Evolutionary conservation across 2,113 vertebrate species (phyloP).

Genomic region (Garra rufa): DNA sequence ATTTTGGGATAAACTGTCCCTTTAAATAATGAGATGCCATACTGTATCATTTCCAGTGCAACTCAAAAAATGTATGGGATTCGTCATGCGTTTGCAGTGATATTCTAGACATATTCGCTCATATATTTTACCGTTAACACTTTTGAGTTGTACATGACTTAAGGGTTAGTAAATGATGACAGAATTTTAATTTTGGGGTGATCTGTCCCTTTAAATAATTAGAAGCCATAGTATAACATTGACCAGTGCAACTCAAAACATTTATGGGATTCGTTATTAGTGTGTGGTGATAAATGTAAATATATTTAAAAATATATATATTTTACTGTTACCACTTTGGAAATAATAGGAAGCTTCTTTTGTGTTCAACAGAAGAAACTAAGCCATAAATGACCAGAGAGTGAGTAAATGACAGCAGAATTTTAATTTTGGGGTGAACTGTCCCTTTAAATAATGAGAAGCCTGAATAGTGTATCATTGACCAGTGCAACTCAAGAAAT

Average conservation of each 20-base stretch:
- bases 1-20: not conserved
- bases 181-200: no score
- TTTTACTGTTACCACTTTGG: not conserved
- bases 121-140: conserved; percentile 12
- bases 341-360: not conserved
- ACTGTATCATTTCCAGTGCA: not conserved
- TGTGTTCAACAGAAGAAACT: not conserved
- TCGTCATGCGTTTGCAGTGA: not conserved
- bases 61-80: not conserved
- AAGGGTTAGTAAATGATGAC: no score
- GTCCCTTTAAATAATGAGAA: not conserved
- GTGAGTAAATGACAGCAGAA: not conserved
- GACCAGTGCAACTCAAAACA: not conserved
- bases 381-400: not conserved
- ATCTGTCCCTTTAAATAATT: not conserved
- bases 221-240: not conserved
- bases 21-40: not conserved
- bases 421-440: not conserved
- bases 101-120: not conserved
- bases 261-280: not conserved
- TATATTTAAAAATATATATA: not conserved
- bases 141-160: no score
- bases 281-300: not conserved
- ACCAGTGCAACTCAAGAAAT: not conserved
- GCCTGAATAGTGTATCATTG: not conserved